phyloP scores from a whole-genome alignment of 1,140 invertebrate genomes.

The Bombus pascuorum region DNA sequence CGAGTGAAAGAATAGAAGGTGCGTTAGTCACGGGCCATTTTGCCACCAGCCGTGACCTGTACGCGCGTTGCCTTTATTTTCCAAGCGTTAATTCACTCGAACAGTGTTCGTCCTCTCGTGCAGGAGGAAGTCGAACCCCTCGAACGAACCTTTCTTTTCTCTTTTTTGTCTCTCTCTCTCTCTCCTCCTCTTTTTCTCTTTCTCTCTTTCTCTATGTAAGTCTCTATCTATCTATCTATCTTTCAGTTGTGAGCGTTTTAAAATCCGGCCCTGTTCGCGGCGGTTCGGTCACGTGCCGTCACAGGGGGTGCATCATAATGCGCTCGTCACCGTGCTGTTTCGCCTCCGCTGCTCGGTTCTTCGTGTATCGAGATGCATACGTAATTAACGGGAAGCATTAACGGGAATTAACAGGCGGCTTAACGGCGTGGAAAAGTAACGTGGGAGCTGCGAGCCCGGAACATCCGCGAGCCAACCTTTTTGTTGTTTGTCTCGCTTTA shows the following conservation, averaged over 20 bases:
- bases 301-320: conserved; percentile 78
- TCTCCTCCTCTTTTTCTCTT: not conserved
- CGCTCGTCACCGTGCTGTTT: conserved; percentile 59
- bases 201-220: not conserved
- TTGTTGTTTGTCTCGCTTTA: not conserved
- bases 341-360: conserved; percentile 24
- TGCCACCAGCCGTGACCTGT: conserved; percentile 80
- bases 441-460: not conserved
- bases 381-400: conserved; percentile 65
- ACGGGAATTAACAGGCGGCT: conserved; percentile 49
- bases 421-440: conserved; percentile 54
- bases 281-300: conserved; percentile 75
- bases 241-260: conserved; percentile 72
- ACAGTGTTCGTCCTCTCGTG: conserved; percentile 33
- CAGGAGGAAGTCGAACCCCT: conserved; percentile 16
- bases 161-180: not conserved
- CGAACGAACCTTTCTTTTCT: conserved; percentile 55
- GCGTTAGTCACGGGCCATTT: conserved; percentile 82
- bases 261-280: conserved; percentile 72
- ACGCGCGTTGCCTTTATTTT: conserved; percentile 74
- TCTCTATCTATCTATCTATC: not conserved
- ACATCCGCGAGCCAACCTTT: not conserved
- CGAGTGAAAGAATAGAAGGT: conserved; percentile 61
- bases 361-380: conserved; percentile 55
- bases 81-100: conserved; percentile 77